These are phyloP conservation scores for Zhuqinia jingwanae DNA, from an alignment of 2,888 invertebrate genomes.

Conservation along the genomic window DNA sequence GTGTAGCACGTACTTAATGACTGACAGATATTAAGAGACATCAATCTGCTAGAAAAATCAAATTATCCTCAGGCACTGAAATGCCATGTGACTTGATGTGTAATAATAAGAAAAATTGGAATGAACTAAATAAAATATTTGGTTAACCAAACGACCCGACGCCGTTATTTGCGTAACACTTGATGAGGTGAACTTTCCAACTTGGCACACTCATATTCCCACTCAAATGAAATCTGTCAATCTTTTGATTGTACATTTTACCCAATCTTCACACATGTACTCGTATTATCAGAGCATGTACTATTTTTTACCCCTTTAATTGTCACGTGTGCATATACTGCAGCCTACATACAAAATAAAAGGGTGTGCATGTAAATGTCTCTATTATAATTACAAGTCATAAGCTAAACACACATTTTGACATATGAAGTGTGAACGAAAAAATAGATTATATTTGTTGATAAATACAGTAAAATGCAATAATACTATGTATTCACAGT, in stretches of 20 bases:
- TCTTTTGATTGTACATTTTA: constrained; percentile 16
- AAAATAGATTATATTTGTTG: not conserved
- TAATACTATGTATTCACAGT: too few relatives aligned
- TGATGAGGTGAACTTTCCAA: constrained; percentile 17
- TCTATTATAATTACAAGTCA: not conserved
- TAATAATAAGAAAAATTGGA: too few relatives aligned
- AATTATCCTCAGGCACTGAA: not conserved
- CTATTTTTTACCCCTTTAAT: not conserved
- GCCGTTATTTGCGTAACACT: constrained; percentile 2
- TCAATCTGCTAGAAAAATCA: too few relatives aligned
- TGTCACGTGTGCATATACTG: too few relatives aligned
- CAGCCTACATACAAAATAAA: not conserved
- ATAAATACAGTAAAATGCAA: constrained; percentile 16
- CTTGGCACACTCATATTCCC: not conserved
- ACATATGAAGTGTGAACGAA: constrained; percentile 50
- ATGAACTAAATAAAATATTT: too few relatives aligned
- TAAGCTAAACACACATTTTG: not conserved
- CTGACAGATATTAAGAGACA: too few relatives aligned
- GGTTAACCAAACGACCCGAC: too few relatives aligned
- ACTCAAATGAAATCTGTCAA: constrained; percentile 27
- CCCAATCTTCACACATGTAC: not conserved
- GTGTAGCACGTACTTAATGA: too few relatives aligned
- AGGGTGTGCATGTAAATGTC: not conserved
- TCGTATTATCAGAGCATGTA: not conserved
- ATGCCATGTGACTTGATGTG: too few relatives aligned